Conservation (phyloP, 2,113 vertebrate genomes). For the Dipodomys merriami region DNA sequence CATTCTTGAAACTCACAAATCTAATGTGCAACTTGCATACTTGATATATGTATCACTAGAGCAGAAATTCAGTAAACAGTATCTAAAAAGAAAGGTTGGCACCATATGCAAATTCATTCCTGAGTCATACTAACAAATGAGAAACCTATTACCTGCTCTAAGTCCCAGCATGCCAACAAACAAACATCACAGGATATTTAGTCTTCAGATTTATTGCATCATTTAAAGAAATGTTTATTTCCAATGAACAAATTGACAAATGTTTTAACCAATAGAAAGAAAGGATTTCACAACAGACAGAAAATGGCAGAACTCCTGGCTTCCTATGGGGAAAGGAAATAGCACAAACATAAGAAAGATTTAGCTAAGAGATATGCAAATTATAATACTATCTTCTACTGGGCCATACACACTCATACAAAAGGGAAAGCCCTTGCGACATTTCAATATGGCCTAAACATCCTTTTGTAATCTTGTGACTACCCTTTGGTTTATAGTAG, state of each 20-base stretch:
- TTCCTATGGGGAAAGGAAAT: slow-evolving; percentile 24
- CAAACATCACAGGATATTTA: neutral
- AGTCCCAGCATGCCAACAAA: neutral
- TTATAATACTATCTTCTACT: neutral
- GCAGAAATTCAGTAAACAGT: neutral
- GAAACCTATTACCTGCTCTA: neutral
- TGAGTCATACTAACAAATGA: neutral
- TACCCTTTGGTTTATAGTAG: neutral
- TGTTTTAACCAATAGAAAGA: too few species aligned
- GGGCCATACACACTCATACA: neutral
- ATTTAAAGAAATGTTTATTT: neutral
- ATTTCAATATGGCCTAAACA: neutral
- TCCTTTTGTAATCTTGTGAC: neutral
- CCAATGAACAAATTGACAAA: neutral
- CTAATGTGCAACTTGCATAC: neutral
- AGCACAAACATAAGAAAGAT: neutral
- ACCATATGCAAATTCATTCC: neutral
- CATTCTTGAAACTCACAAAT: neutral
- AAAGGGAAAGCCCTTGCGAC: neutral
- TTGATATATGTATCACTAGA: neutral
- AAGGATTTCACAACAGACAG: neutral
- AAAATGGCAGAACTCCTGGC: neutral
- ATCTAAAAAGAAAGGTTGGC: neutral
- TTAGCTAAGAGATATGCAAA: neutral
- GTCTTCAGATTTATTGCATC: slow-evolving; percentile 47